phyloP scores from a whole-genome alignment of 2,888 invertebrate genomes.

The Lumbricus terrestris region DNA sequence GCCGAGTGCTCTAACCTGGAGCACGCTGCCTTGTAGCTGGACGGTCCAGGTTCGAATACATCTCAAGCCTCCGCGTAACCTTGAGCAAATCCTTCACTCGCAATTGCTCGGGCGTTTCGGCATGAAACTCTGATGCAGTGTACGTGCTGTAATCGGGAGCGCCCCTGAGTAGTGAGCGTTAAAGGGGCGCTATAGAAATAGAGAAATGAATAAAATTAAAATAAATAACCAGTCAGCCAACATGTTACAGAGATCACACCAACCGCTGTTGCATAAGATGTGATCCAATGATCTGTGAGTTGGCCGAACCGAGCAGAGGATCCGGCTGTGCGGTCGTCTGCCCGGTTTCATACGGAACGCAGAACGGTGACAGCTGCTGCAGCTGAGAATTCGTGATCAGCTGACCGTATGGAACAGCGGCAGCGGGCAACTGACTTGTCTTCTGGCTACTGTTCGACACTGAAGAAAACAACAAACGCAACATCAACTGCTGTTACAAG shows the following conservation, averaged over 20 bases:
- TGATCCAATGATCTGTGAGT: conserved; percentile 67
- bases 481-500: background rate
- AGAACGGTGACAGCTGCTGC: conserved; percentile 61
- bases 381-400: conserved; percentile 35
- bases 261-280: conserved; percentile 67
- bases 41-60: no score
- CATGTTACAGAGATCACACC: background rate
- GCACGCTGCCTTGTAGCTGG: no score
- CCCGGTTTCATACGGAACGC: conserved; percentile 67
- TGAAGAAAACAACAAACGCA: conserved; percentile 19
- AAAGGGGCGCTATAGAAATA: no score
- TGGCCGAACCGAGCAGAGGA: conserved; percentile 31
- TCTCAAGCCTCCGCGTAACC: no score
- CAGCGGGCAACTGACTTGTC: conserved; percentile 33
- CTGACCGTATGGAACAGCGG: conserved; percentile 37
- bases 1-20: no score
- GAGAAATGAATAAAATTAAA: no score
- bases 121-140: no score
- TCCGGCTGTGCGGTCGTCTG: conserved; percentile 55
- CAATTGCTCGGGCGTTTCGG: no score
- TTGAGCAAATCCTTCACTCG: no score
- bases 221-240: background rate
- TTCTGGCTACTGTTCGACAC: conserved; percentile 37
- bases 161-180: no score
- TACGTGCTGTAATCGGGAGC: no score